Base-by-base conservation (phyloP, 2,797 vertebrate genomes). In the Platalea minor region DNA sequence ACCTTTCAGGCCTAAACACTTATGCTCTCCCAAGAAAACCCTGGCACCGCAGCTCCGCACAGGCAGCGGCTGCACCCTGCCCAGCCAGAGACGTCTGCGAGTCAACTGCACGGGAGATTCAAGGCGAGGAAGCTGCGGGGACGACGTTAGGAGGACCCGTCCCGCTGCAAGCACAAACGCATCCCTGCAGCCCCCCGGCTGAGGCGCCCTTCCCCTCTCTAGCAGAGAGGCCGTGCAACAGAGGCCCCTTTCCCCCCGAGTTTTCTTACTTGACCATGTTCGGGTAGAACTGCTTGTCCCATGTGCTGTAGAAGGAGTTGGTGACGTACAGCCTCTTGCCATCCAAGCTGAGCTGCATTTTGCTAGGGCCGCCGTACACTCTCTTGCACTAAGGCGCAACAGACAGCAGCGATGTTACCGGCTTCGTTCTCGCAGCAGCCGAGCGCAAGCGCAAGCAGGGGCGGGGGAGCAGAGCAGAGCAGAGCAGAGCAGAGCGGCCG, bases 251-350 rank as follows among this genome's bases (percentile, higher is more conserved):
- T 9, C 11, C 46, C 18, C 64, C 48, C 65, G 10, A 35, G 35
- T 35, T 35, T 35, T 83, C 98, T 96, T 69, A 99, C 99, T 82
- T 97, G 90, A 98, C 37, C 94, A 98, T 17, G 48, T 98, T 97
- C 0, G 99, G 99, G 96, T 99, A 99, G 96, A 99, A 98, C 98
- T 99, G 98, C 82, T 98, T 98, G 97, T 99, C 99, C 99, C 99
- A 99, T 0, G 94, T 95, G 57, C 99, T 99, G 98, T 97, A 99
- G 3, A 99, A 96, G 76, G 98, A 99, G 33, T 98, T 99, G 7
- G 98, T 99, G 68, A 98, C 97, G 8, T 99, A 99, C 19, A 99
- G 97, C 85, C 99, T 98, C 60, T 74, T 98, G 29, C 99, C 98
- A 18, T 99, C 99, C 95, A 98, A 88, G 95, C 99, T 99, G 72